phyloP scores from a whole-genome alignment of 2,888 invertebrate species.

The Cerastoderma edule region DNA sequence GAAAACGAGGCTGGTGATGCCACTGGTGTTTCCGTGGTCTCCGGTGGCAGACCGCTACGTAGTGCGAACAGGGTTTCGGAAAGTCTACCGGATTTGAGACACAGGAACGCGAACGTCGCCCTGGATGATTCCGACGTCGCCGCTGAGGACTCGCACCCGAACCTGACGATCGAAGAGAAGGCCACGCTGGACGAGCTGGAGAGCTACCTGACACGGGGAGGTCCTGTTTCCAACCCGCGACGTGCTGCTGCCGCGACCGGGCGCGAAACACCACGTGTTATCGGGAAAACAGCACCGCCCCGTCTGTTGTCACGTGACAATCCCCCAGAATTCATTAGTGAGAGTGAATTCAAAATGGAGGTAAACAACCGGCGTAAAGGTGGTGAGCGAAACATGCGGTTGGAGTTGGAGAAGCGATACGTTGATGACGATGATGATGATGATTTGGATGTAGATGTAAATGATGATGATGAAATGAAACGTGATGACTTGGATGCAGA shows the following conservation, averaged over 20 bases:
- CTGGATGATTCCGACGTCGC: not conserved
- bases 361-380: not conserved
- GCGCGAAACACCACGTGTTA: too few relatives aligned
- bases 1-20: not conserved
- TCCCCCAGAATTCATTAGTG: too few relatives aligned
- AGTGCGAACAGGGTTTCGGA: not conserved
- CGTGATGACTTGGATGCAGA: not conserved
- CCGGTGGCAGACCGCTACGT: not conserved
- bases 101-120: not conserved
- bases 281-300: too few relatives aligned
- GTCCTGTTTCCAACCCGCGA: slow-evolving; percentile 20
- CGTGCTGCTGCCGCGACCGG: too few relatives aligned
- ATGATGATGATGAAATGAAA: not conserved
- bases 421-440: not conserved
- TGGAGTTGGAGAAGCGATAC: not conserved
- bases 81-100: not conserved
- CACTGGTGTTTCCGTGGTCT: not conserved
- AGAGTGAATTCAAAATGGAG: too few relatives aligned
- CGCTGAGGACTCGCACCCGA: not conserved
- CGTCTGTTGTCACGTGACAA: too few relatives aligned
- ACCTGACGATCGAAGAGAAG: slow-evolving; percentile 17
- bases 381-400: not conserved
- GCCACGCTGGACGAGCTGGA: slow-evolving; percentile 29
- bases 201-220: slow-evolving; percentile 24
- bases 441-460: too few relatives aligned